Conservation (phyloP, 2,113 vertebrate genomes). For the Hyperopisus bebe region DNA sequence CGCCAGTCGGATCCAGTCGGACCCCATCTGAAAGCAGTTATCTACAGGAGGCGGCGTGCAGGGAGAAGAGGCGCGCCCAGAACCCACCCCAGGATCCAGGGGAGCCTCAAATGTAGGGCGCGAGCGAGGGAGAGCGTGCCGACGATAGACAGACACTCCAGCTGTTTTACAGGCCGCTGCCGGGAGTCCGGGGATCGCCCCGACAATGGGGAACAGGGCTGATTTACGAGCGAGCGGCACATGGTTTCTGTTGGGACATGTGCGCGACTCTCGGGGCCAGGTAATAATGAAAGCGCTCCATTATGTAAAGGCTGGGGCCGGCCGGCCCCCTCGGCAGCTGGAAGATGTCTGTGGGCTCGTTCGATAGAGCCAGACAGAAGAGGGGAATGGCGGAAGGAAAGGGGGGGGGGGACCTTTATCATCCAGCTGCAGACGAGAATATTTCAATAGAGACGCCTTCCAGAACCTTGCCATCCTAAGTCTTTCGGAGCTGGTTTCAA, state of each 20-base stretch:
- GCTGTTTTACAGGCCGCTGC: conserved; percentile 53
- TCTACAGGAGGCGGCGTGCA: neutral
- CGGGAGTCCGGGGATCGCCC: conserved; percentile 38
- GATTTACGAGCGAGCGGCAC: neutral
- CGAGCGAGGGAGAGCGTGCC: neutral
- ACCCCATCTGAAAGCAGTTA: neutral
- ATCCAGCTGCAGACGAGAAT: conserved; percentile 6
- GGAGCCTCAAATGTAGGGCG: neutral
- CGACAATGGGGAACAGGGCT: neutral
- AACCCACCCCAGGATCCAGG: neutral
- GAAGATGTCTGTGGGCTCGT: neutral
- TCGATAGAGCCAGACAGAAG: neutral
- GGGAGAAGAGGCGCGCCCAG: neutral
- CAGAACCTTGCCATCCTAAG: neutral
- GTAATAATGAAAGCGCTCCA: conserved; percentile 4
- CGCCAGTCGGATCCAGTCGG: neutral
- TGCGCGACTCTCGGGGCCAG: neutral
- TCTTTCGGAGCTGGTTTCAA: neutral
- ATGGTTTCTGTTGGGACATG: neutral
- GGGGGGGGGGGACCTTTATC: neutral
- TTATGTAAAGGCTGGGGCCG: neutral
- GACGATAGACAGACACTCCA: conserved; percentile 44
- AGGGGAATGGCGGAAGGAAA: neutral
- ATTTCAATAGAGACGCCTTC: neutral
- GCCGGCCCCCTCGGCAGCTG: neutral